Conservation (phyloP, 2,888 invertebrate species). For the Cephus rjabovi region DNA sequence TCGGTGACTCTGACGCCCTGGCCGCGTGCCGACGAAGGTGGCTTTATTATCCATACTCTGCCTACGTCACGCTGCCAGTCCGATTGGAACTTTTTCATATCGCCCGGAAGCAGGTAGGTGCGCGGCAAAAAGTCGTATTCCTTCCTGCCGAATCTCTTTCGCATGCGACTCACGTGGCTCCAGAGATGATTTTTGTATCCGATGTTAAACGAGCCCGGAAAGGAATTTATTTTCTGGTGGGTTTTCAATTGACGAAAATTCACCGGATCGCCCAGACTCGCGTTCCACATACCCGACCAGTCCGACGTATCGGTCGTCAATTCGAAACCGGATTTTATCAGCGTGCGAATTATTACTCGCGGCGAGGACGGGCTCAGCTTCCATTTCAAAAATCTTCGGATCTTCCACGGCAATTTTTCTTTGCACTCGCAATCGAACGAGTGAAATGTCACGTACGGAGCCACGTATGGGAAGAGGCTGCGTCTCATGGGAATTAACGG, state of each 20-base stretch:
- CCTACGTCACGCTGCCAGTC: slow-evolving; percentile 82
- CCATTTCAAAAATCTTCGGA: slow-evolving; percentile 87
- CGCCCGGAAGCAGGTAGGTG: slow-evolving; percentile 90
- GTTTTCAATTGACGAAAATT: slow-evolving; percentile 85
- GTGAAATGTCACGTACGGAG: slow-evolving; percentile 83
- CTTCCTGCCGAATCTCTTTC: slow-evolving; percentile 70
- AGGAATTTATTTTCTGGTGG: slow-evolving; percentile 94
- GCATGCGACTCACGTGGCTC: slow-evolving; percentile 77
- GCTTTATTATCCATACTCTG: slow-evolving; percentile 94
- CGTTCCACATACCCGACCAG: slow-evolving; percentile 94
- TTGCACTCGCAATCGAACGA: slow-evolving; percentile 73
- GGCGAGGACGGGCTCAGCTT: slow-evolving; percentile 92
- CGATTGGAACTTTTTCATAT: slow-evolving; percentile 80
- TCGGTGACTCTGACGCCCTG: slow-evolving; percentile 93
- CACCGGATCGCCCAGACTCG: slow-evolving; percentile 43
- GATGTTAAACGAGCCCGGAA: slow-evolving; percentile 95
- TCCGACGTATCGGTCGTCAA: slow-evolving; percentile 69
- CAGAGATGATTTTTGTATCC: slow-evolving; percentile 93
- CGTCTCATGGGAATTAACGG: slow-evolving; percentile 1
- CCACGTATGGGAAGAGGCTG: slow-evolving; percentile 79
- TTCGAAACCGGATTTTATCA: slow-evolving; percentile 84
- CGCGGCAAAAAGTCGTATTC: slow-evolving; percentile 47
- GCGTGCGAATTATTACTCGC: slow-evolving; percentile 84
- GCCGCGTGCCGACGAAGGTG: slow-evolving; percentile 96
- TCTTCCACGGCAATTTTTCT: slow-evolving; percentile 62